phyloP scores from a whole-genome alignment of 2,888 invertebrate genomes.

The Polymixis flavicincta region DNA sequence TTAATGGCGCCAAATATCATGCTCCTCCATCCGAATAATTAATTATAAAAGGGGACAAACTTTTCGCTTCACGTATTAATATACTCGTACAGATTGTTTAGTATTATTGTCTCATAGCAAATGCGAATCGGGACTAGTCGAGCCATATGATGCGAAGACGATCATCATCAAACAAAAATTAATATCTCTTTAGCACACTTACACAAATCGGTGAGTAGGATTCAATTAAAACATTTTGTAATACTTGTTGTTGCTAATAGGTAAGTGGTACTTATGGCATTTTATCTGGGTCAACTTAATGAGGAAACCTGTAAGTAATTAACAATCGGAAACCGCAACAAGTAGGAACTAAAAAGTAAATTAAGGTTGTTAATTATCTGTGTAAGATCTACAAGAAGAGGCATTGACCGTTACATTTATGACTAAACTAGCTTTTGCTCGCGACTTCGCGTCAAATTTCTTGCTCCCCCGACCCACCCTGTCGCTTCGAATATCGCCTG shows the following conservation, averaged over 20 bases:
- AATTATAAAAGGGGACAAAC: too few relatives aligned
- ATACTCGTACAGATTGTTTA: background rate
- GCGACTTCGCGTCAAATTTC: too few relatives aligned
- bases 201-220: constrained; percentile 4
- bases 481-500: too few relatives aligned
- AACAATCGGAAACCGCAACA: background rate
- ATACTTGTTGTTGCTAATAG: background rate
- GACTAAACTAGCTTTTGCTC: too few relatives aligned
- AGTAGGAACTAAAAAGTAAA: background rate
- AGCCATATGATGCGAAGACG: background rate
- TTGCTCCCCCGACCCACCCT: too few relatives aligned
- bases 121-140: background rate
- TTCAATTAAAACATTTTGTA: background rate
- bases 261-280: constrained; percentile 2
- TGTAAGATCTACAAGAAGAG: background rate
- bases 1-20: too few relatives aligned
- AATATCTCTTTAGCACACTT: constrained; percentile 2
- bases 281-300: background rate
- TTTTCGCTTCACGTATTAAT: too few relatives aligned
- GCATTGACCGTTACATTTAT: too few relatives aligned
- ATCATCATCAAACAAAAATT: constrained; percentile 8
- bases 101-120: background rate
- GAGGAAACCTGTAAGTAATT: constrained; percentile 18
- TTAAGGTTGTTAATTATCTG: background rate
- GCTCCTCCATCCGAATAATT: too few relatives aligned